Base-by-base conservation (phyloP, 2,888 invertebrate genomes). In the Trachelus troglodyta region DNA sequence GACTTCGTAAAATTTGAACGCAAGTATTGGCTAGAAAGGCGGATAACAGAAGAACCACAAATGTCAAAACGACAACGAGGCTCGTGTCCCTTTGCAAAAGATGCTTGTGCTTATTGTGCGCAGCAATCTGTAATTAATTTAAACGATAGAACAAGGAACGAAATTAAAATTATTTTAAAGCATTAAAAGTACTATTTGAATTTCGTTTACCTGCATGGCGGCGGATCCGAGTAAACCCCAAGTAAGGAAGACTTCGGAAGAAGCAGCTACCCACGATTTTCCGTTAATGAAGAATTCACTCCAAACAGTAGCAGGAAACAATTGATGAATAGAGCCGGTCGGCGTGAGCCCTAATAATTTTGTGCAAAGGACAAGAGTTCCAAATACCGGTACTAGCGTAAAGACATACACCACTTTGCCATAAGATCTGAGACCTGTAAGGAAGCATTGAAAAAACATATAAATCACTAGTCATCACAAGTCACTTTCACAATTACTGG, bases 191-290 rank as follows among this genome's bases (percentile, higher is more conserved):
- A 9, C 6, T 23, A 56, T 56, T 9, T 56, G 6, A 56, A 56
- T 9, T 9, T 56, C 56, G 23, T 56, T 56, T 83, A 91, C 91
- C 90, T 97, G 96, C 95, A 96, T 96, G 78, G 96, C 93, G 79
- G 96, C 95, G 0, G 96, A 95, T 12, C 96, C 96, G 34, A 97
- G 92, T 12, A 97, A 91, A 1, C 97, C 97, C 98, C 98, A 97
- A 0, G 97, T 97, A 76, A 97, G 93, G 89, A 98, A 98, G 0
- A 95, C 95, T 92, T 98, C 98, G 89, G 97, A 96, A 31, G 96
- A 96, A 0, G 98, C 98, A 0, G 97, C 96, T 35, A 96, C 93
- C 98, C 98, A 98, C 84, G 97, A 96, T 92, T 95, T 95, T 77
- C 95, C 94, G 89, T 97, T 97, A 74, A 96, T 93, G 89, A 98